Evolutionary conservation across 2,797 vertebrate genomes (phyloP), one percentile per base, ranked within the genome.

Genomic region (Crypturellus tataupa): DNA sequence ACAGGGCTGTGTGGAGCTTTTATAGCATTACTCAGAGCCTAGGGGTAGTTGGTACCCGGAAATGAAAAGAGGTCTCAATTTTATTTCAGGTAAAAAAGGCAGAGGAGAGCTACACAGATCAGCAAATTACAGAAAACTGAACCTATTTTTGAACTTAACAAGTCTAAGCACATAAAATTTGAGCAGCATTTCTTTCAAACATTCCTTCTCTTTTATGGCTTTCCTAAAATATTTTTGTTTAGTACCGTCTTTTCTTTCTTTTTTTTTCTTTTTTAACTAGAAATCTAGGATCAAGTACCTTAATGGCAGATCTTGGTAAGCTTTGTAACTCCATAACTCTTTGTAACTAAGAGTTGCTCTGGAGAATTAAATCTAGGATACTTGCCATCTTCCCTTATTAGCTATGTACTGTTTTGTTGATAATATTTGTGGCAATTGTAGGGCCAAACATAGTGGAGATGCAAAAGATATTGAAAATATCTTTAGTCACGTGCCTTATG

Each of bases 401-500:
- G 12, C 3, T 42, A 6, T 42, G 3, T 81, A 60, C 15, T 7
- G 59, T 70, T 90, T 77, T 53, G 18, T 27, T 91, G 55, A 73
- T 84, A 78, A 51, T 91, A 40, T 53, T 64, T 67, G 5, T 42
- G 31, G 12, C 72, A 73, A 16, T 44, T 2, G 40, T 80, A 39
- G 8, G 25, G 24, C 46, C 44, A 55, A 55, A 47, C 79, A 64
- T 46, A 83, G 84, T 83, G 53, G 49, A 90, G 46, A 85, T 79
- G 47, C 18, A 75, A 12, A n/a, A 68, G 62, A 77, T 84, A 47
- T 91, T 86, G 21, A 35, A 94, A 70, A 75, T 92, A 60, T 42
- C 87, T 86, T 96, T 87, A 68, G 80, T 63, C 15, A 31, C 42
- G 71, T 96, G 90, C 85, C 82, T 93, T 94, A 39, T 59, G n/a